A percentile compares a stretch with the other conserved stretches of the same genome.
Conservation (phyloP, 2,888 invertebrate species). For the Cosmorhoe ocellata region DNA sequence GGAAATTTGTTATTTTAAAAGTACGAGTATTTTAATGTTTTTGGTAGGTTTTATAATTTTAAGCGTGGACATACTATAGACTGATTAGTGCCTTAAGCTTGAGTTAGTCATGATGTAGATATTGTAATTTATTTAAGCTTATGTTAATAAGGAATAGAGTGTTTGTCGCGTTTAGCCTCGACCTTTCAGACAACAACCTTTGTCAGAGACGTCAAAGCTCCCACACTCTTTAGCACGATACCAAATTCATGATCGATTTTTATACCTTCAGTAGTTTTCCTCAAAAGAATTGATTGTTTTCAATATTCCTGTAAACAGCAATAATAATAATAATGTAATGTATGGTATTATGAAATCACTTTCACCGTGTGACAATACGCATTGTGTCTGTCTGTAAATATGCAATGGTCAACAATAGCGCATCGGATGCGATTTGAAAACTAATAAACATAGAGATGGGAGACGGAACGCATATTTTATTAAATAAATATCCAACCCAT, state of each 20-base stretch:
- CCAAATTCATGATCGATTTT: neutral
- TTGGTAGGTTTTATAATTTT: conserved; percentile 5
- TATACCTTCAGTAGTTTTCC: neutral
- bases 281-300: neutral
- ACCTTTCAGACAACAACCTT: too few species aligned
- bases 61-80: conserved; percentile 13
- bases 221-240: too few species aligned
- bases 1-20: conserved; percentile 7
- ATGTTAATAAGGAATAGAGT: neutral
- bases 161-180: neutral
- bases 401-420: conserved; percentile 18
- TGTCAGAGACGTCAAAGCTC: too few species aligned
- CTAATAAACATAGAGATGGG: conserved; percentile 26
- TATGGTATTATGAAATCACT: conserved; percentile 22
- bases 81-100: conserved; percentile 25
- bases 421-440: conserved; percentile 9
- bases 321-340: conserved; percentile 3
- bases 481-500: neutral
- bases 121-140: conserved; percentile 19
- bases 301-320: conserved; percentile 1
- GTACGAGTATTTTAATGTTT: conserved; percentile 3
- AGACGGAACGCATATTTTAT: conserved; percentile 3
- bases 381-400: conserved; percentile 20
- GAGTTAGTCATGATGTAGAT: conserved; percentile 14
- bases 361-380: conserved; percentile 28